Conservation (phyloP, 2,113 vertebrate genomes). For the Paramisgurnus dabryanus region DNA sequence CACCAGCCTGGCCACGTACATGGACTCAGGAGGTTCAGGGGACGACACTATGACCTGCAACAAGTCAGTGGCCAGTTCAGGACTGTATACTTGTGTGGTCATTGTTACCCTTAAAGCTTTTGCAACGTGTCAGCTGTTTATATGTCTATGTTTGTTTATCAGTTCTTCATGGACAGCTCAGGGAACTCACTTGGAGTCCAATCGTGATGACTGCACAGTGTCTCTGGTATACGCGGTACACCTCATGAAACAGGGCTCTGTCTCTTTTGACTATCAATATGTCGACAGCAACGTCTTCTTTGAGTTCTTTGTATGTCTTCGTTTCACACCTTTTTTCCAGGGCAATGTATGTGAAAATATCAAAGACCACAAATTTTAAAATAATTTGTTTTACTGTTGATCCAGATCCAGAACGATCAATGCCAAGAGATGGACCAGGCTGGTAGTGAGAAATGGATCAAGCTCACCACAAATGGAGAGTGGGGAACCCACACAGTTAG, state of each 20-base stretch:
- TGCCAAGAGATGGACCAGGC: slow-evolving; percentile 93
- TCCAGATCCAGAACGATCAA: slow-evolving; percentile 96
- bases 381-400: not conserved
- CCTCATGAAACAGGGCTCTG: slow-evolving; percentile 92
- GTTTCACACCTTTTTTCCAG: not conserved
- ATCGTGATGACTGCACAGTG: slow-evolving; percentile 94
- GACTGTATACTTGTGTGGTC: too few species aligned
- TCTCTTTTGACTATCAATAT: slow-evolving; percentile 96
- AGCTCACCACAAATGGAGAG: slow-evolving; percentile 86
- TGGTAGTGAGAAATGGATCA: slow-evolving; percentile 89
- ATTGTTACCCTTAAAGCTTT: too few species aligned
- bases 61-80: slow-evolving; percentile 76
- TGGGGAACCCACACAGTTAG: slow-evolving; percentile 92
- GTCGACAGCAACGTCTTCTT: slow-evolving; percentile 96
- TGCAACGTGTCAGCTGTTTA: not conserved
- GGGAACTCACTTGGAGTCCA: slow-evolving; percentile 93
- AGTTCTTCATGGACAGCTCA: slow-evolving; percentile 91
- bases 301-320: slow-evolving; percentile 93
- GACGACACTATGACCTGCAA: slow-evolving; percentile 79
- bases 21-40: slow-evolving; percentile 77
- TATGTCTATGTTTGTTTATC: slow-evolving; percentile 1
- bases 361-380: not conserved
- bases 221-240: slow-evolving; percentile 95
- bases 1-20: slow-evolving; percentile 87
- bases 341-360: not conserved